phyloP scores from a whole-genome alignment of 2,797 vertebrate genomes.

The Coreius guichenoti region DNA sequence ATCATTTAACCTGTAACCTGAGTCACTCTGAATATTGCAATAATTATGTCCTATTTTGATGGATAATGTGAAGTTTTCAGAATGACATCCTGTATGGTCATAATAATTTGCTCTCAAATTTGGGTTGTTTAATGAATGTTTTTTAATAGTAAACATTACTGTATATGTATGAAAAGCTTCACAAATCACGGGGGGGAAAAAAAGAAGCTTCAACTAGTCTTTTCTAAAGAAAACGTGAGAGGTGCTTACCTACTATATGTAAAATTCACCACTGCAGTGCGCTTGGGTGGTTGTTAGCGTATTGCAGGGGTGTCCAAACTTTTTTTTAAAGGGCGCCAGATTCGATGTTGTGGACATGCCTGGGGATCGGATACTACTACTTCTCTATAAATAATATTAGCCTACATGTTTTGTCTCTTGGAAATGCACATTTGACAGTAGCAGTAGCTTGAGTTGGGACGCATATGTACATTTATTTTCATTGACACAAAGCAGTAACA shows the following conservation, averaged over 20 bases:
- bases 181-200: background rate
- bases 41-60: constrained; percentile 32
- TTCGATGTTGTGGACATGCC: background rate
- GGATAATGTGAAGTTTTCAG: constrained; percentile 36
- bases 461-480: background rate
- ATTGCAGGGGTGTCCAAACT: background rate
- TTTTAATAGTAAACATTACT: background rate
- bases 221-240: background rate
- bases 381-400: background rate
- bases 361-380: background rate
- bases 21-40: background rate
- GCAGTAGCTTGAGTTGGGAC: background rate
- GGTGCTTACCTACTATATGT: background rate
- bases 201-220: background rate
- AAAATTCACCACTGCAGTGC: background rate
- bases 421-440: background rate
- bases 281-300: background rate
- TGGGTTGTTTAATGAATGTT: background rate
- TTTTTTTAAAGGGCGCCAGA: background rate
- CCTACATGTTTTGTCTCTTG: background rate
- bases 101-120: constrained; percentile 42
- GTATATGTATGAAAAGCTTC: background rate
- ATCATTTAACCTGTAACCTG: constrained; percentile 29
- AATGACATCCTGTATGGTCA: too few relatives aligned
- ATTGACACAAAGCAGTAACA: background rate